Conservation (phyloP, 2,113 vertebrate species). For the Myiagra hebetior region DNA sequence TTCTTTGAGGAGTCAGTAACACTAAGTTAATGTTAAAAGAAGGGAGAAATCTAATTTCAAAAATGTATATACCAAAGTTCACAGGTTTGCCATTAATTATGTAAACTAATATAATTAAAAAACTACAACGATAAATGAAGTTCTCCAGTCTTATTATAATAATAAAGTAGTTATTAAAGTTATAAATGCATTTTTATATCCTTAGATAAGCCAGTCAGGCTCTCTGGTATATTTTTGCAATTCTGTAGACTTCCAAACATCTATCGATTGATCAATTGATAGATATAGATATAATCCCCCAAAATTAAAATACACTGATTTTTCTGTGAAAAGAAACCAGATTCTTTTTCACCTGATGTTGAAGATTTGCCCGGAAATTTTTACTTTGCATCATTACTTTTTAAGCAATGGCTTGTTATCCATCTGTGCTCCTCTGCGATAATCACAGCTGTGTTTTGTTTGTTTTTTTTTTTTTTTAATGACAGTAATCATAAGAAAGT, state of each 20-base stretch:
- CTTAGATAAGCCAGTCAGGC: neutral
- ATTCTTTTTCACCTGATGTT: neutral
- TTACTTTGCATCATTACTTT: neutral
- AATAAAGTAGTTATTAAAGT: neutral
- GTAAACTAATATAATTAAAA: neutral
- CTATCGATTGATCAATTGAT: rapidly evolving
- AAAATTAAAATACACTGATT: neutral
- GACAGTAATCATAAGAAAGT: neutral
- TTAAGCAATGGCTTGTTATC: neutral
- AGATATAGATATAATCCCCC: neutral
- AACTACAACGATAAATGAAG: neutral
- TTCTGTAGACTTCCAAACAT: neutral
- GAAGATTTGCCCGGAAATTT: neutral
- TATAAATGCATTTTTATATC: neutral
- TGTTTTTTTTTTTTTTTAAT: neutral
- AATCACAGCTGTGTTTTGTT: neutral
- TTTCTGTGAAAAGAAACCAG: neutral
- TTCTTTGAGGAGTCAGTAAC: neutral
- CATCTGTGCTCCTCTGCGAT: neutral
- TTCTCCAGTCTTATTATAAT: neutral
- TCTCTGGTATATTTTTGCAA: neutral
- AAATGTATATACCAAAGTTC: neutral
- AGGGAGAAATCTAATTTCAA: neutral
- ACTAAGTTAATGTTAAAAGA: neutral
- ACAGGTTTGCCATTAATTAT: neutral